A percentile compares a stretch with the other conserved stretches of the same genome.
These are phyloP conservation scores for Halictus rubicundus DNA, from an alignment of 1,140 invertebrate species.

Conservation along the genomic window DNA sequence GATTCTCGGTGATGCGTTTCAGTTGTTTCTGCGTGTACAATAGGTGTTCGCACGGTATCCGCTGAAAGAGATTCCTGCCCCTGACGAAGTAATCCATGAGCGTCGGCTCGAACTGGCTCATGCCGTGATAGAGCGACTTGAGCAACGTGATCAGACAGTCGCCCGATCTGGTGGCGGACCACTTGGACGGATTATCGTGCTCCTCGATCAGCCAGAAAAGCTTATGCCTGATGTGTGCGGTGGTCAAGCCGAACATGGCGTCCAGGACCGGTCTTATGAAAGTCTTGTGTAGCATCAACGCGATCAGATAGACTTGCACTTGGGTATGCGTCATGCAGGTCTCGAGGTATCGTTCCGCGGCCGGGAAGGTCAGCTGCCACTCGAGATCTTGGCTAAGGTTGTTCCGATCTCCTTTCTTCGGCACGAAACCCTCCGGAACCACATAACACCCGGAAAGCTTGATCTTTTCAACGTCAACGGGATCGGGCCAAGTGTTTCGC, in stretches of 20 bases:
- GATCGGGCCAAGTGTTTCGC: slow-evolving; percentile 85
- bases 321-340: slow-evolving; percentile 86
- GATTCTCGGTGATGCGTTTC: slow-evolving; percentile 85
- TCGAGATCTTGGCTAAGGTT: slow-evolving; percentile 84
- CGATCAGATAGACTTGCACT: slow-evolving; percentile 85
- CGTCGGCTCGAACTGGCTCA: slow-evolving; percentile 82
- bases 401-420: slow-evolving; percentile 76
- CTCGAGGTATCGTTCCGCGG: slow-evolving; percentile 87
- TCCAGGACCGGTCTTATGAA: slow-evolving; percentile 83
- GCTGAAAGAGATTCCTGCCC: slow-evolving; percentile 87
- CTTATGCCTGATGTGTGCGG: slow-evolving; percentile 86
- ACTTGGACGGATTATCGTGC: slow-evolving; percentile 83
- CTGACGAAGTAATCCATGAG: slow-evolving; percentile 88
- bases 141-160: slow-evolving; percentile 85
- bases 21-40: slow-evolving; percentile 84
- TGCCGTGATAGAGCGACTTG: slow-evolving; percentile 75
- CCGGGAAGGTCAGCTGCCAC: slow-evolving; percentile 88
- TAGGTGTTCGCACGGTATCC: slow-evolving; percentile 84
- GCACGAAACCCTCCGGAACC: slow-evolving; percentile 84
- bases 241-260: slow-evolving; percentile 81
- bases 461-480: slow-evolving; percentile 84
- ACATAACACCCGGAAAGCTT: slow-evolving; percentile 85
- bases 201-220: slow-evolving; percentile 90
- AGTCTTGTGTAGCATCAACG: slow-evolving; percentile 84
- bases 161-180: slow-evolving; percentile 86